These are phyloP conservation scores for Cebidichthys violaceus DNA, from an alignment of 2,113 vertebrate genomes.

Conservation along the genomic window DNA sequence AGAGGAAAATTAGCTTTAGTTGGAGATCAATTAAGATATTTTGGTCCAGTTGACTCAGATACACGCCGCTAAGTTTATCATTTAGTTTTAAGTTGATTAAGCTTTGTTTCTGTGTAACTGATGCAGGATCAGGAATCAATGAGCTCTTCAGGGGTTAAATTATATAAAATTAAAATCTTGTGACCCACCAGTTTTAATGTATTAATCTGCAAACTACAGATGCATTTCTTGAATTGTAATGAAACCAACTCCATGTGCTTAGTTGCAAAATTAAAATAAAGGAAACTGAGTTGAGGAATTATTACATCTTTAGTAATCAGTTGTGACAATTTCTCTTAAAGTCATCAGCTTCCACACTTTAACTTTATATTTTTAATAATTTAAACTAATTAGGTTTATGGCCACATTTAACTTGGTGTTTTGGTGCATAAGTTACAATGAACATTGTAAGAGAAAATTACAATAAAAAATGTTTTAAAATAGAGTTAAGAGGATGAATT, in stretches of 20 bases:
- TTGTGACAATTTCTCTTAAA: neutral
- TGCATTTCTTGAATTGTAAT: slow-evolving; percentile 8
- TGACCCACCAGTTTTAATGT: slow-evolving; percentile 28
- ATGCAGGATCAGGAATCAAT: slow-evolving; percentile 17
- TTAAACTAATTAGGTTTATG: neutral
- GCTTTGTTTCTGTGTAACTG: neutral
- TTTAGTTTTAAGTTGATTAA: neutral
- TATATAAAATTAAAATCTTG: neutral
- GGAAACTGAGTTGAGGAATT: neutral
- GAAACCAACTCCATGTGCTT: slow-evolving; percentile 22
- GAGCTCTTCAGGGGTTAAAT: neutral
- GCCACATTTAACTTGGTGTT: neutral
- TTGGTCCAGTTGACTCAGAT: too few species aligned
- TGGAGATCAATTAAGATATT: neutral
- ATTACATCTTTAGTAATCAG: too few species aligned
- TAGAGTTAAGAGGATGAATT: neutral
- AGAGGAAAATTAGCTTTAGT: neutral
- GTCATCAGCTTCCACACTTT: too few species aligned
- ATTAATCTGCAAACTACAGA: slow-evolving; percentile 37
- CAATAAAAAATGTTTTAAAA: neutral
- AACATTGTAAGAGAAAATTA: neutral
- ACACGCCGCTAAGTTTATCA: too few species aligned
- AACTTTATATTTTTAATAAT: neutral
- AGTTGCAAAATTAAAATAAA: slow-evolving; percentile 49
- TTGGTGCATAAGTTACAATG: neutral